phyloP scores from a whole-genome alignment of 2,888 invertebrate species.

The Barypeithes pellucidus region DNA sequence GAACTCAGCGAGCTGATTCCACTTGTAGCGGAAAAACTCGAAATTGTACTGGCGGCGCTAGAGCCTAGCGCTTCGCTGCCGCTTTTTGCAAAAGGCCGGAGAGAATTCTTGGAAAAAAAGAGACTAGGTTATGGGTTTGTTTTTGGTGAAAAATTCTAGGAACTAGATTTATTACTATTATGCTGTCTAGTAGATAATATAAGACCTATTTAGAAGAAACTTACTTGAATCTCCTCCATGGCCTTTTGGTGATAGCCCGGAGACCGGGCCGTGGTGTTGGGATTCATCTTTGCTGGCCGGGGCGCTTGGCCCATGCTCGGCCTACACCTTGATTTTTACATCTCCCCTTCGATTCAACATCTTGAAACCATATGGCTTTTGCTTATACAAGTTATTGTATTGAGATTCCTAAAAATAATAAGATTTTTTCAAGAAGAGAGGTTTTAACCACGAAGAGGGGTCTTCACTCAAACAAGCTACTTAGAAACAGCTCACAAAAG shows the following conservation, averaged over 20 bases:
- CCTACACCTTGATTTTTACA: constrained; percentile 62
- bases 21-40: constrained; percentile 76
- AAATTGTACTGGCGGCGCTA: constrained; percentile 84
- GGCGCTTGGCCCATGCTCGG: constrained; percentile 74
- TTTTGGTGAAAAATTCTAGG: too few species aligned
- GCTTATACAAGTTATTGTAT: background rate
- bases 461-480: too few species aligned
- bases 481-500: too few species aligned
- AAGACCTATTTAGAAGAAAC: too few species aligned
- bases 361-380: constrained; percentile 1
- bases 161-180: too few species aligned
- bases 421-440: too few species aligned
- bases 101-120: constrained; percentile 76
- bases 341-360: constrained; percentile 21
- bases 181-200: too few species aligned
- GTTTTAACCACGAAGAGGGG: too few species aligned
- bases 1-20: constrained; percentile 77
- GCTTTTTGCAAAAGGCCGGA: constrained; percentile 86
- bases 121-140: too few species aligned
- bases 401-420: background rate
- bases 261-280: constrained; percentile 73
- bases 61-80: constrained; percentile 76
- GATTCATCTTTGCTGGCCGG: constrained; percentile 72
- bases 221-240: constrained; percentile 80
- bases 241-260: constrained; percentile 91